Base-by-base conservation (phyloP, 2,888 invertebrate genomes). In the Eucriotettix oculatus region DNA sequence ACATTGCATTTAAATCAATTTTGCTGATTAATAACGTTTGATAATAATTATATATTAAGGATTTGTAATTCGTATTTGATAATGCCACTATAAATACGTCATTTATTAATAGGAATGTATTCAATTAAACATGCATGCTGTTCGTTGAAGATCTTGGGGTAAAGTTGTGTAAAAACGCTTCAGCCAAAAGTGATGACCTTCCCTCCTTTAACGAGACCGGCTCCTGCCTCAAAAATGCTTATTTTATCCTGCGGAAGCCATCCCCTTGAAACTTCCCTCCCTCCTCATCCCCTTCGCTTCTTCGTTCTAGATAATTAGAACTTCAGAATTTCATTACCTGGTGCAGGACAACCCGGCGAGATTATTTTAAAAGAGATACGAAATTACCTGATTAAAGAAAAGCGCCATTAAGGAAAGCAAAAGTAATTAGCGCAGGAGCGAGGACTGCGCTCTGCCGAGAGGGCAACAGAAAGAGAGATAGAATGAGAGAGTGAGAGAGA, bases 361-460 rank as follows among this genome's bases (percentile, higher is more conserved):
- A 74, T 74, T 73, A 73, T 73, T 74, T 73, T 72, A 73, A 63
- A 73, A 73, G 73, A 73, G 73, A 73, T 73, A 73, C 71, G 72
- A 70, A 73, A 73, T 73, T 72, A 72, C 73, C 73, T 73, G 73
- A 73, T 73, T 73, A 73, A 73, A 72, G 72, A 71, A 72, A 73
- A 73, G 72, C 73, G 72, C 73, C 73, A 73, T 73, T 73, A 73
- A 73, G 73, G 72, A 71, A 69, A 71, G 72, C 72, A 72, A 73
- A 73, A 73, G 73, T 73, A 73, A 73, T 73, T 73, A 73, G 73
- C 72, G 72, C 69, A 69, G 70, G 68, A 69, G 68, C 68, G 66
- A 58, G 52, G 42, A 42, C 29, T 56, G 59, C 58, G 56, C 55
- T 58, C 59, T 42, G 41, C 56, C 42, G 41, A 17, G 54, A 16